Base-by-base conservation (phyloP, 2,888 invertebrate genomes). In the Eubasilissa splendida region DNA sequence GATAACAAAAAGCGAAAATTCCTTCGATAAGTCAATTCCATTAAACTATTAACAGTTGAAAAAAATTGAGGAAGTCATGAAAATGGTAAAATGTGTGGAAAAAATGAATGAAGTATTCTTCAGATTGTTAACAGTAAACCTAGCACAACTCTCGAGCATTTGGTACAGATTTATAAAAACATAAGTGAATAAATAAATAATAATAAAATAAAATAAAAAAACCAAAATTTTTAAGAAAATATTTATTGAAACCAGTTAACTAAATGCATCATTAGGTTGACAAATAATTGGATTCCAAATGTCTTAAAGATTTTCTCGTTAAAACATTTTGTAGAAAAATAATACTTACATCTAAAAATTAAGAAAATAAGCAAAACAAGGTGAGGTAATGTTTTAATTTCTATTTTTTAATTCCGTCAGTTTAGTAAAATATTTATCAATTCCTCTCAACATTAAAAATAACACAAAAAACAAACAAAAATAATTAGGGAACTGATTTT, bases 101-200 rank as follows among this genome's bases (percentile, higher is more conserved):
- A 42, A 42, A 42, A 42, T 42, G 7, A 42, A 42, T 42, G 1
- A 42, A 7, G 2, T 42, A 42, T 63, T 7, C 3, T n/a, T 63
- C n/a, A 50, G 9, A 50, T 14, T n/a, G n/a, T 50, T 68, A 14
- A 66, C 12, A 14, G 50, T 8, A 68, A 68, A 68, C 12, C 14
- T 50, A 42, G 73, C 78, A 79, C 79, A 79, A 79, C 75, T 52
- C 79, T 42, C 66, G 79, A 79, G 79, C 70, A 63, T 75, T 60
- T 73, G 31, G 22, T 68, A 68, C 22, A 53, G 53, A 52, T 12
- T 68, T 14, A 31, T 31, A 76, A 76, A 76, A 66, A 53, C 7
- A 59, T 73, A 52, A 50, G 42, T 7, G 42, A 42, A 52, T 65
- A 11, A 11, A 53, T 10, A 79, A 14, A 74, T 63, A 63, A 74